These are phyloP conservation scores for Marisa cornuarietis DNA, from an alignment of 1,140 invertebrate genomes.

Conservation along the genomic window DNA sequence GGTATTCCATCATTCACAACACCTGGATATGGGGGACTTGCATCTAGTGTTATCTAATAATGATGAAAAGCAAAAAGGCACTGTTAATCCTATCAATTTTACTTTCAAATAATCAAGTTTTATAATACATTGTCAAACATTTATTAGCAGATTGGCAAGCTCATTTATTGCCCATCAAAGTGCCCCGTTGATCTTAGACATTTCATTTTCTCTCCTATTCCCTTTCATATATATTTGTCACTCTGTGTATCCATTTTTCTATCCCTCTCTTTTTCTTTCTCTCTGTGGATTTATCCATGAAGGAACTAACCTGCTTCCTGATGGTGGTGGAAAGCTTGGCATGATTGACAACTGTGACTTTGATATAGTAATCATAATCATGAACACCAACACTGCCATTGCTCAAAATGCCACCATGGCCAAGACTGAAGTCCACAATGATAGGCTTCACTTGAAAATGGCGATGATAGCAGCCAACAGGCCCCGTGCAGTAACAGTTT, in stretches of 20 bases:
- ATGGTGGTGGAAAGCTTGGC: conserved; percentile 35
- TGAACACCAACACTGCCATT: conserved; percentile 35
- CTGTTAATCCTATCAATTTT: neutral
- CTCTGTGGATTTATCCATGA: neutral
- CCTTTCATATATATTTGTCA: neutral
- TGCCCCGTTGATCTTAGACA: neutral
- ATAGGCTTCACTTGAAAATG: conserved; percentile 39
- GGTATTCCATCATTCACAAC: conserved; percentile 36
- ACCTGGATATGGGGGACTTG: conserved; percentile 37
- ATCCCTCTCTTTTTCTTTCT: neutral
- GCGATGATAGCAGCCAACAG: conserved; percentile 33
- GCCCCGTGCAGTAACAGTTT: no score
- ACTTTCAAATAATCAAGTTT: neutral
- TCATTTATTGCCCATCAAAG: no score
- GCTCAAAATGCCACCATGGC: conserved; percentile 29
- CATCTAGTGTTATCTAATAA: conserved; percentile 43
- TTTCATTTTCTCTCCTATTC: neutral
- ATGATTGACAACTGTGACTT: conserved; percentile 38
- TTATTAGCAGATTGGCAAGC: neutral
- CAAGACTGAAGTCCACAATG: conserved; percentile 12
- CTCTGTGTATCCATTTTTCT: neutral
- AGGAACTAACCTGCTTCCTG: conserved; percentile 32
- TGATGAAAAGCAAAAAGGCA: neutral
- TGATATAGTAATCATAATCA: conserved; percentile 44
- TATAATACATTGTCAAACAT: neutral